phyloP scores from a whole-genome alignment of 2,797 vertebrate species.

The Scolopax bukidnonensis region DNA sequence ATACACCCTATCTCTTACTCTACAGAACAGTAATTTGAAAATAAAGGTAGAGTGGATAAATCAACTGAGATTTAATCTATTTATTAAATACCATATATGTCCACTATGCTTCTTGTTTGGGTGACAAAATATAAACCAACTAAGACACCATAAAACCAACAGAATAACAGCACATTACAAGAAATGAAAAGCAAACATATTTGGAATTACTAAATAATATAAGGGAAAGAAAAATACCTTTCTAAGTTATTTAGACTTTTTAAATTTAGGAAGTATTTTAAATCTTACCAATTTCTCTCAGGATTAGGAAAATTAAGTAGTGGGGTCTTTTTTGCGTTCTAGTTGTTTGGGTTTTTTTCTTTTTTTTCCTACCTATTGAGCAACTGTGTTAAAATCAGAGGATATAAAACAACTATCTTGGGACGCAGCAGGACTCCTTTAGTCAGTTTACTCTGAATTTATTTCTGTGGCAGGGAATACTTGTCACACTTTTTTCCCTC shows the following conservation, averaged over 20 bases:
- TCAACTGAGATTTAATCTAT: slow-evolving; percentile 60
- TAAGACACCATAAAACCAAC: neutral
- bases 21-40: slow-evolving; percentile 40
- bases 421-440: neutral
- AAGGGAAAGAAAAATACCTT: neutral
- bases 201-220: neutral
- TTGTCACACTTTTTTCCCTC: neutral
- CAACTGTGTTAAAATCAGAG: neutral
- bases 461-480: neutral
- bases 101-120: neutral
- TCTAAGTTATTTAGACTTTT: neutral
- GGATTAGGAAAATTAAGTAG: neutral
- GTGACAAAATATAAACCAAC: slow-evolving; percentile 1
- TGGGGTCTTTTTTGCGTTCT: fast-evolving
- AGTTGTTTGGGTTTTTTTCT: neutral
- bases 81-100: slow-evolving; percentile 30
- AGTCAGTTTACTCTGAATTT: neutral
- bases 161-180: neutral
- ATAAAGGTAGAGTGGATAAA: slow-evolving; percentile 48
- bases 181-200: neutral
- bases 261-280: neutral
- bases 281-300: neutral
- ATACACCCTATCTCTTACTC: slow-evolving; percentile 5
- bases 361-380: neutral
- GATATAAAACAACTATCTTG: neutral